Base-by-base conservation (phyloP, 1,140 invertebrate species). In the Neodiprion lecontei region DNA sequence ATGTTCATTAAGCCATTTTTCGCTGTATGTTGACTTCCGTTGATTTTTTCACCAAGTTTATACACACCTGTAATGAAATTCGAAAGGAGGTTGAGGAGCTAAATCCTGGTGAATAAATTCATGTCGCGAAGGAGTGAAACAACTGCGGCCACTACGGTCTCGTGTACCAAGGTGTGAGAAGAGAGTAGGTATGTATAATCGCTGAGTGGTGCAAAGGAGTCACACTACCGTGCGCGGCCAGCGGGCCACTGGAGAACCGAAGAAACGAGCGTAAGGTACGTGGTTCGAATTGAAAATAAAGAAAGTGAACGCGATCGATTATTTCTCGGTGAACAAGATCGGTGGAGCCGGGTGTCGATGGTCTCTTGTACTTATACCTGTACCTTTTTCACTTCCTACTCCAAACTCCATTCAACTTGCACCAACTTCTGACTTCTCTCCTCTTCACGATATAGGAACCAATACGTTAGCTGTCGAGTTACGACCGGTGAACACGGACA, bases 261-360 rank as follows among this genome's bases (percentile, higher is more conserved):
- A 40, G 28, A 5, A 40, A 40, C 28, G 28, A 61, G 53, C 11
- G n/a, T 61, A 17, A 17, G n/a, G 53, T 61, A 61, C 53, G 53
- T 61, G 53, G 11, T 61, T 61, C 53, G 53, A 61, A 61, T 61
- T 61, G 53, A 61, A 61, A 61, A 61, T 61, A 61, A 61, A 61
- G 53, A 61, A 61, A 61, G 53, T 9, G 9, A 61, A 61, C 5
- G n/a, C 53, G 53, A 61, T 61, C 53, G 53, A 61, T 61, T 61
- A 61, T 61, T 61, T 61, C 53, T 61, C 53, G 53, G 53, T 17
- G 8, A 61, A 61, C 53, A 61, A 61, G 53, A 61, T 61, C 53
- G 53, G 11, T 61, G 53, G 4, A 61, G 53, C 53, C 53, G 53
- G 5, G 53, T 61, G 53, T 61, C 53, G 53, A 61, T 61, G 11